Percentiles rank a stretch among this genome's conserved stretches.
Evolutionary conservation across 2,888 invertebrate genomes (phyloP).

Genomic region (Eupithecia exiguata): DNA sequence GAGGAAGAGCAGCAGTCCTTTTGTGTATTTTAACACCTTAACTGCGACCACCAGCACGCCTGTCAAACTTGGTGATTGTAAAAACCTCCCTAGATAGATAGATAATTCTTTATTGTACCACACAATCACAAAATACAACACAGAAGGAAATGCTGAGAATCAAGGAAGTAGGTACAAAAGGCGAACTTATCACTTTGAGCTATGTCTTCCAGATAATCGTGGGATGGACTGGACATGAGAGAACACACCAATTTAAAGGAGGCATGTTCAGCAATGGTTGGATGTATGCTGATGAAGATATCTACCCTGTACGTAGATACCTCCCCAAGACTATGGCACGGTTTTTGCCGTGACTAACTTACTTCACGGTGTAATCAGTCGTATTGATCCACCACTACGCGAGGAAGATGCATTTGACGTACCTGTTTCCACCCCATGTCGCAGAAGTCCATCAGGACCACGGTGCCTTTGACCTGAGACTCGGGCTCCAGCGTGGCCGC

Average conservation of each 20-base stretch:
- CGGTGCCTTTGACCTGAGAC: conserved; percentile 91
- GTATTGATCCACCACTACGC: background rate
- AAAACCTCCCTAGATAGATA: background rate
- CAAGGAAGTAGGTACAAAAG: no score
- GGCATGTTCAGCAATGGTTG: no score
- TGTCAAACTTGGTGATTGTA: background rate
- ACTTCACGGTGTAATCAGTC: background rate
- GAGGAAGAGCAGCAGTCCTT: background rate
- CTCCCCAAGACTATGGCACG: background rate
- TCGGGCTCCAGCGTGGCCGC: conserved; percentile 87
- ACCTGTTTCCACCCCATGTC: conserved; percentile 90
- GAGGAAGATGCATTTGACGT: conserved; percentile 36
- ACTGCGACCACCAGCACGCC: background rate
- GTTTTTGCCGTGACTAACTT: background rate
- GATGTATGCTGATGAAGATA: background rate
- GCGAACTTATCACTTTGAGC: no score
- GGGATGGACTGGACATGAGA: no score
- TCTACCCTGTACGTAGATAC: background rate
- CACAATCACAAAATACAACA: no score
- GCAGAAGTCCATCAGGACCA: conserved; percentile 93
- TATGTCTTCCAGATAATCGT: no score
- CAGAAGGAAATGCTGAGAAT: no score
- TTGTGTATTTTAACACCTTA: background rate
- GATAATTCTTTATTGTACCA: no score
- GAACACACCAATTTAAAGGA: no score